Evolutionary conservation across 2,888 invertebrate genomes (phyloP), one percentile per base, ranked within the genome.

Genomic region (Agrotis puta): DNA sequence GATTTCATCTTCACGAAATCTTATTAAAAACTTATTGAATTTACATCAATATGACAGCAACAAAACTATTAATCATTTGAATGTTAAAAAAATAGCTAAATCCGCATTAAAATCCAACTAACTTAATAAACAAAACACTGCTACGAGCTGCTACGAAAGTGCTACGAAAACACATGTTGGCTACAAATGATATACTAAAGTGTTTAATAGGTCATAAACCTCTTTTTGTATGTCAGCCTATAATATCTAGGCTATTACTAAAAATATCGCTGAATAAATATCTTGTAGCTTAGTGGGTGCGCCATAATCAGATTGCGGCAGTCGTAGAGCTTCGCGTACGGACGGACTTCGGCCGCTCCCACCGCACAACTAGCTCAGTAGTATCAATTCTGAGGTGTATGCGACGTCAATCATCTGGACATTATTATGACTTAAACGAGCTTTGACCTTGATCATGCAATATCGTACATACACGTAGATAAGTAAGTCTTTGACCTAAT

Each of bases 231-330:
- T 20, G 43, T 18, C 9, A 24, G 50, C n/a, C 4, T 57, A 16
- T 57, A 61, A 66, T 66, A 64, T 62, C 56, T 83, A 68, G 50
- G 67, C 45, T 74, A 64, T 65, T 54, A 71, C 70, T 64, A 67
- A 78, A 71, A 74, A 78, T 74, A 76, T 74, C 64, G 27, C 74
- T 74, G 66, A 70, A 70, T 79, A 84, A 81, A 85, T 89, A 83
- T 89, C 87, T 90, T 87, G 87, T 88, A 88, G 85, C 89, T 88
- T 85, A 87, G 90, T 92, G 92, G 94, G 94, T 93, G 94, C 92
- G 94, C 95, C 94, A 92, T 95, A 95, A 95, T 95, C 94, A 94
- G 95, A 95, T 95, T 95, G 95, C 94, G 93, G 94, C 94, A 93
- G 89, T 95, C 90, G 89, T 95, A 93, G 92, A 92, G 94, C 95